Base-by-base conservation (phyloP, 2,888 invertebrate species). In the Cheilosia grossa region DNA sequence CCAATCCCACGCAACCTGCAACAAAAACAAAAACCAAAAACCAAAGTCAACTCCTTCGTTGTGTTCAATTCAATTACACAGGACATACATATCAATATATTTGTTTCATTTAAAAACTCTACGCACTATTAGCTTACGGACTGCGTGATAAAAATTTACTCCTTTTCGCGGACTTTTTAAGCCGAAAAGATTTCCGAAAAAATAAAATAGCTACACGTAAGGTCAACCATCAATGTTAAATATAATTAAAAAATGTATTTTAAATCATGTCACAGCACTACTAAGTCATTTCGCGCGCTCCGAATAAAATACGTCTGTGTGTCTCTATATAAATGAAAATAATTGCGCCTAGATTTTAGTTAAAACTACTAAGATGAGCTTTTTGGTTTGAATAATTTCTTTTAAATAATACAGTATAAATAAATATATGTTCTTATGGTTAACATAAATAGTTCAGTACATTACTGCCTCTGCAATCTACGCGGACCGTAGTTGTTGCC, bases 361-460 rank as follows among this genome's bases (percentile, higher is more conserved):
- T 58, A 58, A 79, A 49, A 21, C 53, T 73, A 80, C 73, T 67
- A 61, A 80, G 47, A 80, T 54, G 49, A 61, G 74, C 69, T 74
- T 83, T 83, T 83, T 83, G 83, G 83, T 80, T 83, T 83, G 83
- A 37, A 30, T 73, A 63, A 67, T 69, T 79, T 58, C 51, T 24
- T 59, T 24, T 59, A 72, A 49, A 58, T n/a, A 58, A 64, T 75
- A 70, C 33, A 64, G 42, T 54, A 24, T 67, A 56, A 79, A 79
- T 79, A 83, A 80, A 80, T 69, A n/a, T 44, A 79, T 79, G 56
- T 27, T 49, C 67, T 77, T 59, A 66, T 33, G 66, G 33, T 63
- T 69, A 77, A 61, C 54, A 56, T 63, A 67, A 51, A 47, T 54
- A 30, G 21, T 51, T 82, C 64, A 69, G 51, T 58, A 42, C 47